Evolutionary conservation across 2,113 vertebrate species (phyloP).

Genomic region (Aspidoscelis tigris): DNA sequence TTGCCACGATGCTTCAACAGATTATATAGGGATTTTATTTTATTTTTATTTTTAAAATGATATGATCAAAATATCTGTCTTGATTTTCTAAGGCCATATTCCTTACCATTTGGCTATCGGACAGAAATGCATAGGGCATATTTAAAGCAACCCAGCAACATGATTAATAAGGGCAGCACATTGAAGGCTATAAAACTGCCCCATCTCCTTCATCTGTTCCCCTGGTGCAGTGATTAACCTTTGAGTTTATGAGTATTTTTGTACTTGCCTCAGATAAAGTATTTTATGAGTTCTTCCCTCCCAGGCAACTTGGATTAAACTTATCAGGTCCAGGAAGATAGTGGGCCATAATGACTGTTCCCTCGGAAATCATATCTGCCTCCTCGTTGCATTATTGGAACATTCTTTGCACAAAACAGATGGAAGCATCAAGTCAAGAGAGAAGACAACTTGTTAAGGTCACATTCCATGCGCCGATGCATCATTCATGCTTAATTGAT

Average conservation of each 20-base stretch:
- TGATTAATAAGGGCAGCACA: conserved; percentile 78
- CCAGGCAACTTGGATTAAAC: conserved; percentile 81
- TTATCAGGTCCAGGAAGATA: conserved; percentile 72
- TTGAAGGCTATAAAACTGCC: conserved; percentile 74
- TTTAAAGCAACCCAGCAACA: conserved; percentile 64
- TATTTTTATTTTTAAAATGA: conserved; percentile 9
- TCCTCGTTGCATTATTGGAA: conserved; percentile 62
- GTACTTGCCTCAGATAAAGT: conserved; percentile 79
- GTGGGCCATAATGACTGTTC: conserved; percentile 68
- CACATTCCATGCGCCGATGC: conserved; percentile 64
- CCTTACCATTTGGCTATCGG: conserved; percentile 64
- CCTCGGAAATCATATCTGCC: conserved; percentile 68
- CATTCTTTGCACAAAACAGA: conserved; percentile 69
- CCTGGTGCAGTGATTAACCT: conserved; percentile 81
- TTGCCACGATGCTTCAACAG: neutral
- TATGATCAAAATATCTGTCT: conserved; percentile 22
- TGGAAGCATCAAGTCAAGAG: conserved; percentile 72
- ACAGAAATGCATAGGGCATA: conserved; percentile 62
- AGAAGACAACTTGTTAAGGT: conserved; percentile 77
- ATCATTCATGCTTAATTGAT: conserved; percentile 79
- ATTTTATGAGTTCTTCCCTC: conserved; percentile 81
- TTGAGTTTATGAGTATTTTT: conserved; percentile 84
- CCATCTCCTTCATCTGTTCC: conserved; percentile 79
- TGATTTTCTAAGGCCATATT: conserved; percentile 53
- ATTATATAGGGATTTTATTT: neutral